phyloP scores from a whole-genome alignment of 2,113 vertebrate genomes.

The Sclerurus mexicanus region DNA sequence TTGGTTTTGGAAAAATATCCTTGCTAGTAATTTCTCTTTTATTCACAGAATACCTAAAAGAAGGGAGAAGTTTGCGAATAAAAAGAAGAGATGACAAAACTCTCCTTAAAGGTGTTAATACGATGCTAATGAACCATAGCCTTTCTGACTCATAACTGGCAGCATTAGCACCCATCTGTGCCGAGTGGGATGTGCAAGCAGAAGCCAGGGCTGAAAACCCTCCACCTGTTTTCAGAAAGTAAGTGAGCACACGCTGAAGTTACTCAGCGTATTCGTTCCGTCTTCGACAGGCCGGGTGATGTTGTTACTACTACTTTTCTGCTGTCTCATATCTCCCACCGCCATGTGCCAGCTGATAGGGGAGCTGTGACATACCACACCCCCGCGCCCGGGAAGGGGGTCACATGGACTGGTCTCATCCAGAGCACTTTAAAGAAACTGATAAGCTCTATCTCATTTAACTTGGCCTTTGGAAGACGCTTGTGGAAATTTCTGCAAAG shows the following conservation, averaged over 20 bases:
- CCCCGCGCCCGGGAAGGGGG: neutral
- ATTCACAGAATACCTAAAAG: neutral
- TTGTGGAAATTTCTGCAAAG: conserved; percentile 67
- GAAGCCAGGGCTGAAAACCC: neutral
- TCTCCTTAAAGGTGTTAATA: neutral
- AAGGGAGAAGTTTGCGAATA: neutral
- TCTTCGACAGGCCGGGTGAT: neutral
- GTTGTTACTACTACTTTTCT: conserved; percentile 40
- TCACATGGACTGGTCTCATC: conserved; percentile 47
- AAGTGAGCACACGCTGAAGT: neutral
- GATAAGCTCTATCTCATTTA: conserved; percentile 69
- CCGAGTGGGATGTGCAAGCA: neutral
- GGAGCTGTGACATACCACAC: conserved; percentile 64
- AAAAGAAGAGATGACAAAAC: neutral
- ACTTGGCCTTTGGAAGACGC: conserved; percentile 62
- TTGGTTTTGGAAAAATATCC: neutral
- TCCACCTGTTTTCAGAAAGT: conserved; percentile 24
- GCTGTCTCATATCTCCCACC: conserved; percentile 61
- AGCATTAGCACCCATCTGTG: neutral
- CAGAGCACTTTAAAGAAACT: conserved; percentile 55
- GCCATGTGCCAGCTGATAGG: conserved; percentile 64
- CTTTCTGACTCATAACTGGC: neutral
- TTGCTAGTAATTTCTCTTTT: neutral
- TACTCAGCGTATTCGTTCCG: neutral
- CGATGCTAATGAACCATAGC: accelerated